Evolutionary conservation across 2,888 invertebrate genomes (phyloP).

Genomic region (Synanthedon andrenaeformis): DNA sequence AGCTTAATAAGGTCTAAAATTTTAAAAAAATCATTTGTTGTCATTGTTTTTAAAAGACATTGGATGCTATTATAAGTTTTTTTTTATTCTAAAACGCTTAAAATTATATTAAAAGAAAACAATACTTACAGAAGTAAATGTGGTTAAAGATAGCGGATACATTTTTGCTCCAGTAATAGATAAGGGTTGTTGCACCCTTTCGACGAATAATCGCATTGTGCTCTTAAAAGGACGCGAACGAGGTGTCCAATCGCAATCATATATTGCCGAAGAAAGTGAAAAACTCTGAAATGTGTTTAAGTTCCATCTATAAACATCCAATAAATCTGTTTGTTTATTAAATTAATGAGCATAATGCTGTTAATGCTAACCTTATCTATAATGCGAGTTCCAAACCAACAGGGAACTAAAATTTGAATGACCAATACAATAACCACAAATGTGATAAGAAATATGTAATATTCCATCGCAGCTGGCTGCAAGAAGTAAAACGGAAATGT

Average conservation of each 20-base stretch:
- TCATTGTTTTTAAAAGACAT: too few relatives aligned
- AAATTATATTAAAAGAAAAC: too few relatives aligned
- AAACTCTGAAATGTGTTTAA: slow-evolving; percentile 27
- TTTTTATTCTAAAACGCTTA: too few relatives aligned
- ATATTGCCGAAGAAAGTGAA: slow-evolving; percentile 29
- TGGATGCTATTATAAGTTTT: too few relatives aligned
- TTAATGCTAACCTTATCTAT: slow-evolving; percentile 27
- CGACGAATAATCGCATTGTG: slow-evolving; percentile 36
- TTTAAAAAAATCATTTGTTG: too few relatives aligned
- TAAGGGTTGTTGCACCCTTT: slow-evolving; percentile 34
- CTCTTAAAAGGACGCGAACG: slow-evolving; percentile 34
- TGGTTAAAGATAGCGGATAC: slow-evolving; percentile 38
- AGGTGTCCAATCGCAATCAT: slow-evolving; percentile 40
- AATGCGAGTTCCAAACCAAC: slow-evolving; percentile 42
- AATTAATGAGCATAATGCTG: too few relatives aligned
- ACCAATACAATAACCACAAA: slow-evolving; percentile 33
- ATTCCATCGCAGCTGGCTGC: slow-evolving; percentile 31
- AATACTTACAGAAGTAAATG: slow-evolving; percentile 44
- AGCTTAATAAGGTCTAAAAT: too few relatives aligned
- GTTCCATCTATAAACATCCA: too few relatives aligned
- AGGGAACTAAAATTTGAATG: slow-evolving; percentile 37
- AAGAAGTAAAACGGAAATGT: slow-evolving; percentile 8
- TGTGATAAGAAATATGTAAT: slow-evolving; percentile 34
- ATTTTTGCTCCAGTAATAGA: slow-evolving; percentile 41
- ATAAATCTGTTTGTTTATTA: too few relatives aligned